Conservation (phyloP, 2,113 vertebrate genomes). For the Pseudonaja textilis region DNA sequence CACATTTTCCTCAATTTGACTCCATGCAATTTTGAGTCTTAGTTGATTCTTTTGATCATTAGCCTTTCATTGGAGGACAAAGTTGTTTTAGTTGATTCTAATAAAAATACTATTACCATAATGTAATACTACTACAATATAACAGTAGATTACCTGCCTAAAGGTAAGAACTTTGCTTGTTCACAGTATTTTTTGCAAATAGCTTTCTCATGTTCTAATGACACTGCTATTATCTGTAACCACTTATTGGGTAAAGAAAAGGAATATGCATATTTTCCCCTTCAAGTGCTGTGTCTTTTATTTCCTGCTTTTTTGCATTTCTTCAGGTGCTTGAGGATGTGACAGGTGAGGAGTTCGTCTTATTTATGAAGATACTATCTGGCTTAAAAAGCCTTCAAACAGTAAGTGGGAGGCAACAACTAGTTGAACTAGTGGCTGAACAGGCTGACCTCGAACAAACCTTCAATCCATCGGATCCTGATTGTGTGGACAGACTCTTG, state of each 20-base stretch:
- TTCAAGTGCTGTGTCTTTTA: neutral
- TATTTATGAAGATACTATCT: slow-evolving; percentile 94
- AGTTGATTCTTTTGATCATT: neutral
- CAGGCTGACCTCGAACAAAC: slow-evolving; percentile 94
- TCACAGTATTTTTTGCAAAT: neutral
- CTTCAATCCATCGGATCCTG: slow-evolving; percentile 86
- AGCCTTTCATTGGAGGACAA: neutral
- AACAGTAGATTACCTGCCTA: neutral
- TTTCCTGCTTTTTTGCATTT: slow-evolving; percentile 13
- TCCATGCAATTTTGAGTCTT: neutral
- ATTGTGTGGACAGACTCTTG: slow-evolving; percentile 92
- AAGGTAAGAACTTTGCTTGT: neutral
- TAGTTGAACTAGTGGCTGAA: slow-evolving; percentile 93
- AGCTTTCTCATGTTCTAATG: neutral
- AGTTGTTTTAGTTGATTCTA: neutral
- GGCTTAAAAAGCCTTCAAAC: slow-evolving; percentile 89
- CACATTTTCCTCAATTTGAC: neutral
- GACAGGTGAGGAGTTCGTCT: slow-evolving; percentile 95
- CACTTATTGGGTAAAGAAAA: neutral
- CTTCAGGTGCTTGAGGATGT: slow-evolving; percentile 95
- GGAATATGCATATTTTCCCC: neutral
- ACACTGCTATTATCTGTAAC: neutral
- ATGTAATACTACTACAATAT: too few relatives aligned
- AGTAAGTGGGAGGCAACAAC: slow-evolving; percentile 90
- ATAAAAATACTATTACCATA: neutral